phyloP scores from a whole-genome alignment of 2,797 vertebrate genomes.

The Peromyscus eremicus region DNA sequence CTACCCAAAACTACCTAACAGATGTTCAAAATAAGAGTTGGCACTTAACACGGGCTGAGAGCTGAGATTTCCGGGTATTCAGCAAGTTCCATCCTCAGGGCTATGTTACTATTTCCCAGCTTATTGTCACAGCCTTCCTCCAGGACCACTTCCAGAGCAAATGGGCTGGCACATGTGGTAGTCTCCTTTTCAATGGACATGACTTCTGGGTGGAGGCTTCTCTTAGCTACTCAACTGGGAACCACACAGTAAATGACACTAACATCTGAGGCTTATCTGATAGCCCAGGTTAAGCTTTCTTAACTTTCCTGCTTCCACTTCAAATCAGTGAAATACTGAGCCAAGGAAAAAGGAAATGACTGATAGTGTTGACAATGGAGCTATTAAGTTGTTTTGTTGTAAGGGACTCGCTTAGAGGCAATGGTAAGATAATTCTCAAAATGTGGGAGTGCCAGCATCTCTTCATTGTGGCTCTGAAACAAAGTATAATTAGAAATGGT shows the following conservation, averaged over 20 bases:
- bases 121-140: conserved; percentile 71
- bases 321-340: conserved; percentile 56
- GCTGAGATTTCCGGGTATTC: conserved; percentile 72
- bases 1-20: conserved; percentile 45
- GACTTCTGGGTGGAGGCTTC: conserved; percentile 15
- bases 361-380: conserved; percentile 66
- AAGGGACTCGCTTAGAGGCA: conserved; percentile 38
- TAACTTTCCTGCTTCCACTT: conserved; percentile 74
- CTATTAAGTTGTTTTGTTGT: conserved; percentile 56
- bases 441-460: conserved; percentile 31
- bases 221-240: neutral
- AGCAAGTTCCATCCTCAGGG: neutral
- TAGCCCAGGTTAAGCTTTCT: conserved; percentile 55
- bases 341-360: conserved; percentile 76
- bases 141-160: conserved; percentile 43
- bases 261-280: conserved; percentile 51
- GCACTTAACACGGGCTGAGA: neutral
- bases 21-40: conserved; percentile 29
- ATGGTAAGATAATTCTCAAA: conserved; percentile 68
- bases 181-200: neutral
- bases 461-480: conserved; percentile 13
- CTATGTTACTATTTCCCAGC: conserved; percentile 60
- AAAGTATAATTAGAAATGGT: conserved; percentile 55
- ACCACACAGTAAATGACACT: neutral
- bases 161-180: neutral